Base-by-base conservation (phyloP, 2,113 vertebrate species). In the Penelope pileata region DNA sequence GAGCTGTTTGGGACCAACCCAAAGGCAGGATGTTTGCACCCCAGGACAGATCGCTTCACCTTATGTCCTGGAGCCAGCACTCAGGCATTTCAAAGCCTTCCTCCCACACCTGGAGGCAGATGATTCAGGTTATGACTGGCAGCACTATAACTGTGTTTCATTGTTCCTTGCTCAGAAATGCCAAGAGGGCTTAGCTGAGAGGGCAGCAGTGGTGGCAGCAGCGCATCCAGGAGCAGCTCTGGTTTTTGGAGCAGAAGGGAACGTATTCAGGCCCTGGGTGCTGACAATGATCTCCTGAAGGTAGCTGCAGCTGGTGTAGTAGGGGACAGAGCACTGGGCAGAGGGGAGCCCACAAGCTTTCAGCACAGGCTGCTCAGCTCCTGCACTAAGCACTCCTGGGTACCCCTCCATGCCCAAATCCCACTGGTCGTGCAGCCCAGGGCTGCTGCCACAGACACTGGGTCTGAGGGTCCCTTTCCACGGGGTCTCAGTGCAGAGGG, bases 61-160 rank as follows among this genome's bases (percentile, higher is more conserved):
- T 88, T 42, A 34, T 16, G 38, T 54, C 51, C 81, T 10, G 2
- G 43, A 94, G 74, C 53, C 34, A 53, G 9, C 50, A 59, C 17
- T 62, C 45, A 83, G 22, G 54, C 32, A 8, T 86, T 93, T 83
- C 76, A 86, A 60, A 91, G 50, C 50, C 64, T 83, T 91, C 26
- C 42, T 67, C 56, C 66, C 43, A 72, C 60, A 38, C 73, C 70
- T 73, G 19, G 59, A 88, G 59, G 15, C 84, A 70, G 69, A 59
- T 81, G 74, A 92, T 87, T 82, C 69, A 50, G 32, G 83, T 70
- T 0, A 0, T 27, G 68, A 21, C 22, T 54, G 84, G 62, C 78
- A 82, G 56, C 29, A 63, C 66, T 85, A 22, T 75, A 82, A 48
- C 62, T 53, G 27, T 59, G 47, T 50, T 87, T 84, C 51, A 87